Conservation (phyloP, 1,140 invertebrate species). For the Aphelenchoides fujianensis region DNA sequence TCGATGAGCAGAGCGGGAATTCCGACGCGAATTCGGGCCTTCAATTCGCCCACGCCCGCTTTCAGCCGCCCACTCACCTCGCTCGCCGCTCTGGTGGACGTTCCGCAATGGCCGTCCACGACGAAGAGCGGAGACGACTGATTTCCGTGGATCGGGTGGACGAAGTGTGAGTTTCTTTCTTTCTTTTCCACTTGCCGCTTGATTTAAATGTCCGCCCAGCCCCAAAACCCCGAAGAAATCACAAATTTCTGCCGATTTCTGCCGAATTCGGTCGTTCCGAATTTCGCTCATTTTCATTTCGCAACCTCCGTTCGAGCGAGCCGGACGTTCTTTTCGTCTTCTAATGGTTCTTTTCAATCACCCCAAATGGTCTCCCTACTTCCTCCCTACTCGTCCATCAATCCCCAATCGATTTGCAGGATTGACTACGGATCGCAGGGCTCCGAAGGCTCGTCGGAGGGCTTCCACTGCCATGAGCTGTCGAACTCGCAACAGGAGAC, state of each 20-base stretch:
- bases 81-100: too few species aligned
- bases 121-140: conserved; percentile 13
- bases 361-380: conserved; percentile 8
- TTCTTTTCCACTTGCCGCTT: background rate
- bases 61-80: background rate
- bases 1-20: background rate
- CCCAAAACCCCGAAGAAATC: background rate
- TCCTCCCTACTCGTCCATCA: background rate
- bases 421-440: conserved; percentile 11
- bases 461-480: conserved; percentile 50
- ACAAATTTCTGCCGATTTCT: background rate
- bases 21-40: background rate
- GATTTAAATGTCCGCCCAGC: background rate
- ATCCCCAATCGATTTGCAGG: conserved; percentile 5
- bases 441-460: conserved; percentile 25
- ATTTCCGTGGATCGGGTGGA: conserved; percentile 4
- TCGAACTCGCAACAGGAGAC: conserved; percentile 16
- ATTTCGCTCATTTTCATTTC: background rate
- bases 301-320: background rate
- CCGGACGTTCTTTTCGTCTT: background rate
- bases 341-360: conserved; percentile 1
- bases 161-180: conserved; percentile 15
- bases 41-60: background rate
- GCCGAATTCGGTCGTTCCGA: background rate
- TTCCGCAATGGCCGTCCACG: background rate